Percentiles rank a stretch among this genome's conserved stretches.
These are phyloP conservation scores for Aeoliscus strigatus DNA, from an alignment of 2,797 vertebrate species.

Conservation along the genomic window DNA sequence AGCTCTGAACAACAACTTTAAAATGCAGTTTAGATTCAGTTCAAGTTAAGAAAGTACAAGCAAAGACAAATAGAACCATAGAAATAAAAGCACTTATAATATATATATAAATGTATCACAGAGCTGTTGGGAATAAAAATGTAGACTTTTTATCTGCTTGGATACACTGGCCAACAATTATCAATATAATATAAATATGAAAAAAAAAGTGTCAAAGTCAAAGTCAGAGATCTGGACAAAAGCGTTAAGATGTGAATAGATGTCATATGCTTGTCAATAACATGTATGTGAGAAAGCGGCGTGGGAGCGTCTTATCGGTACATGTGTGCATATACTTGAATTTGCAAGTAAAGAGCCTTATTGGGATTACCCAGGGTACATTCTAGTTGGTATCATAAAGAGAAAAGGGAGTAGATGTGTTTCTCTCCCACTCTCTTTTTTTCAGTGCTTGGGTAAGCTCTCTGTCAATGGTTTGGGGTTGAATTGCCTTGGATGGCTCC, in stretches of 20 bases:
- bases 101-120: not conserved
- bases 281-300: slow-evolving; percentile 68
- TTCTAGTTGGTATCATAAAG: slow-evolving; percentile 75
- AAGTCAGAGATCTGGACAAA: slow-evolving; percentile 29
- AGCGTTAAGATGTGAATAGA: slow-evolving; percentile 35
- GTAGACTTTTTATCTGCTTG: slow-evolving; percentile 1
- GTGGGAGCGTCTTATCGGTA: slow-evolving; percentile 77
- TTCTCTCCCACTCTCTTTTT: slow-evolving; percentile 47
- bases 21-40: slow-evolving; percentile 34
- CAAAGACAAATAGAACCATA: slow-evolving; percentile 12
- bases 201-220: no score
- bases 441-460: slow-evolving; percentile 71
- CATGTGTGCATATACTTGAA: slow-evolving; percentile 70
- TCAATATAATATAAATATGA: no score
- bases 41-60: slow-evolving; percentile 19
- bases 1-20: slow-evolving; percentile 34
- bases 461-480: slow-evolving; percentile 75
- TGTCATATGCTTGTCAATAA: slow-evolving; percentile 56
- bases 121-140: not conserved
- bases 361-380: slow-evolving; percentile 77
- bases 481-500: slow-evolving; percentile 72
- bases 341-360: slow-evolving; percentile 75
- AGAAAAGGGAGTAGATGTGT: slow-evolving; percentile 67
- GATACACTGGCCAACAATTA: no score
- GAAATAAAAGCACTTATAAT: slow-evolving; percentile 1